Percentiles rank a stretch among this genome's conserved stretches.
Evolutionary conservation across 2,797 vertebrate species (phyloP).

Genomic region (Bovichtus variegatus): DNA sequence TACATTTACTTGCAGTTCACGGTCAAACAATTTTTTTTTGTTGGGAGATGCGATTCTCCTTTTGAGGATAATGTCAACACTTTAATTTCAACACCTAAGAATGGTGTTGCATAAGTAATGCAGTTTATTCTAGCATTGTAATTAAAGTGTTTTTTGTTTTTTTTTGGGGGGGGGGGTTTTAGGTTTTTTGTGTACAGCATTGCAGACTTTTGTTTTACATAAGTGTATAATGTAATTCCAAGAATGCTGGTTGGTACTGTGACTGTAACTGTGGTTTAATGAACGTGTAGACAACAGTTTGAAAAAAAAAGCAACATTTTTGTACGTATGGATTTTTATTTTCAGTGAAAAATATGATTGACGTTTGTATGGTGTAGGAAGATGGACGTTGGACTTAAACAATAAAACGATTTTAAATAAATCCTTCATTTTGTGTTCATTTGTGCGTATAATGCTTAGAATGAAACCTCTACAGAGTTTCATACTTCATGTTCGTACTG

Average conservation of each 20-base stretch:
- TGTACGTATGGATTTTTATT: slow-evolving; percentile 79
- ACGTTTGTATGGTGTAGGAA: slow-evolving; percentile 71
- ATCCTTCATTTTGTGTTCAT: not conserved
- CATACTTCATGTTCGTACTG: not conserved
- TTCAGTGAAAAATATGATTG: slow-evolving; percentile 66
- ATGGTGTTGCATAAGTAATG: slow-evolving; percentile 24
- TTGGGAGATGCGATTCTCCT: not conserved
- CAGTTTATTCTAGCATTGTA: slow-evolving; percentile 27
- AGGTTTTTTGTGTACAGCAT: slow-evolving; percentile 48
- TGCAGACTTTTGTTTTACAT: slow-evolving; percentile 50
- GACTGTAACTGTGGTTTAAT: slow-evolving; percentile 61
- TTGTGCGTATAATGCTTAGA: not conserved
- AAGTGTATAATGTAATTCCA: slow-evolving; percentile 60
- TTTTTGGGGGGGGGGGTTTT: slow-evolving; percentile 2
- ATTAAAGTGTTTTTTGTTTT: slow-evolving; percentile 23
- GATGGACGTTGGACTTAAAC: slow-evolving; percentile 41
- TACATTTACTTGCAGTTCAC: slow-evolving; percentile 10
- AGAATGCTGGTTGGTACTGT: slow-evolving; percentile 62
- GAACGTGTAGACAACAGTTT: slow-evolving; percentile 49
- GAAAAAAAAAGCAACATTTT: slow-evolving; percentile 59
- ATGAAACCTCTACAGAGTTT: not conserved
- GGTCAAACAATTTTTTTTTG: slow-evolving; percentile 11
- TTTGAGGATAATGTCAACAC: slow-evolving; percentile 1
- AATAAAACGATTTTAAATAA: slow-evolving; percentile 74
- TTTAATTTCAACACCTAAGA: slow-evolving; percentile 24